These are phyloP conservation scores for Heloderma charlesbogerti DNA, from an alignment of 2,113 vertebrate genomes.

Conservation along the genomic window DNA sequence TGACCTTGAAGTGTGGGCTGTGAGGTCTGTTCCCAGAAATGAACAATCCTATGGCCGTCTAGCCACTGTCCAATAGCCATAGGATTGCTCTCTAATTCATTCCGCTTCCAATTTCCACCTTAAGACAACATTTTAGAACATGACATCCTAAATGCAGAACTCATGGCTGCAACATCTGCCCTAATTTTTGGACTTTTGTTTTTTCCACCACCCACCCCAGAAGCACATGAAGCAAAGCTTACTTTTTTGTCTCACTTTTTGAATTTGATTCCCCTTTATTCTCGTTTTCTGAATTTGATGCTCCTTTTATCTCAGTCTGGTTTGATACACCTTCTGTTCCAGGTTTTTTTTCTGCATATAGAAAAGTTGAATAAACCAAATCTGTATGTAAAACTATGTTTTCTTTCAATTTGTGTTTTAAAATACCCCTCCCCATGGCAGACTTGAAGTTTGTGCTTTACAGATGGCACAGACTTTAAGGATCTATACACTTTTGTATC, in stretches of 20 bases:
- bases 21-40: too few species aligned
- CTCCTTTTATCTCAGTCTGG: slow-evolving; percentile 27
- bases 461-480: neutral
- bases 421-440: neutral
- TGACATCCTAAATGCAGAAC: too few species aligned
- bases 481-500: neutral
- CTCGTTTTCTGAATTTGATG: slow-evolving; percentile 50
- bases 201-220: neutral
- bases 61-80: too few species aligned
- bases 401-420: neutral
- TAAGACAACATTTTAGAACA: too few species aligned
- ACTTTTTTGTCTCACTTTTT: slow-evolving; percentile 75
- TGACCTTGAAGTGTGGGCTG: too few species aligned
- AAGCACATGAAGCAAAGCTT: slow-evolving; percentile 39
- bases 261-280: slow-evolving; percentile 48
- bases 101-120: too few species aligned
- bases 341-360: slow-evolving; percentile 61
- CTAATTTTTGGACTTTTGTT: too few species aligned
- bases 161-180: too few species aligned
- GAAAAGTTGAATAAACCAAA: slow-evolving; percentile 16
- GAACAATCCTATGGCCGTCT: too few species aligned
- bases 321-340: slow-evolving; percentile 59
- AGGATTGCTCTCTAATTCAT: too few species aligned
- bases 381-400: neutral
- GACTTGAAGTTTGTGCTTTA: neutral